Percentiles rank a stretch among this genome's conserved stretches.
Conservation (phyloP, 30 jellyfish, hydroid and myxozoan genomes). For the Aurelia sp. region DNA sequence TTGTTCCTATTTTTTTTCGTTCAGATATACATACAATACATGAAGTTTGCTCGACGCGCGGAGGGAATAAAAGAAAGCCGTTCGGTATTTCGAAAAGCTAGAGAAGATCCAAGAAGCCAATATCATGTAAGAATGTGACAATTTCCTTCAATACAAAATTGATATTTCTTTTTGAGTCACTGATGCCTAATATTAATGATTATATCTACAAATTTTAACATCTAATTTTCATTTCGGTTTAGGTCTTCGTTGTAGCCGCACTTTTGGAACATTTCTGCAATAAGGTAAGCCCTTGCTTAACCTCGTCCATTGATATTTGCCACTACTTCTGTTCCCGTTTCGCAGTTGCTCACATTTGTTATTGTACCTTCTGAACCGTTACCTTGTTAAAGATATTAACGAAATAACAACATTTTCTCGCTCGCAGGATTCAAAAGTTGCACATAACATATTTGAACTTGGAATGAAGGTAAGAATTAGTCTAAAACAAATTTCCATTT, state of each 20-base stretch:
- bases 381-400: too few relatives aligned
- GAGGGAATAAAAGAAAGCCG: slow-evolving; percentile 96
- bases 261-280: slow-evolving; percentile 84
- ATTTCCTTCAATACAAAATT: too few relatives aligned
- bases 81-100: slow-evolving; percentile 77
- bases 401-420: not conserved
- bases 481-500: too few relatives aligned
- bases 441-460: slow-evolving; percentile 92
- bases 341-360: too few relatives aligned
- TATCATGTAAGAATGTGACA: slow-evolving; percentile 73
- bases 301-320: not conserved
- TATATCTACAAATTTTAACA: too few relatives aligned
- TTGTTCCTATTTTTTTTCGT: too few relatives aligned
- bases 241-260: slow-evolving; percentile 83
- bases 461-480: slow-evolving; percentile 83
- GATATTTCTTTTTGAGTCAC: too few relatives aligned
- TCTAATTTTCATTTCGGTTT: not conserved
- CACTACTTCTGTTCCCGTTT: not conserved
- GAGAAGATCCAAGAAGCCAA: slow-evolving; percentile 85
- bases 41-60: slow-evolving; percentile 94
- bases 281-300: slow-evolving; percentile 54
- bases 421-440: slow-evolving; percentile 86
- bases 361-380: too few relatives aligned
- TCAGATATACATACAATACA: slow-evolving; percentile 87
- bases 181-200: too few relatives aligned